Base-by-base conservation (phyloP, 2,113 vertebrate species). In the Formicarius rufipectus region DNA sequence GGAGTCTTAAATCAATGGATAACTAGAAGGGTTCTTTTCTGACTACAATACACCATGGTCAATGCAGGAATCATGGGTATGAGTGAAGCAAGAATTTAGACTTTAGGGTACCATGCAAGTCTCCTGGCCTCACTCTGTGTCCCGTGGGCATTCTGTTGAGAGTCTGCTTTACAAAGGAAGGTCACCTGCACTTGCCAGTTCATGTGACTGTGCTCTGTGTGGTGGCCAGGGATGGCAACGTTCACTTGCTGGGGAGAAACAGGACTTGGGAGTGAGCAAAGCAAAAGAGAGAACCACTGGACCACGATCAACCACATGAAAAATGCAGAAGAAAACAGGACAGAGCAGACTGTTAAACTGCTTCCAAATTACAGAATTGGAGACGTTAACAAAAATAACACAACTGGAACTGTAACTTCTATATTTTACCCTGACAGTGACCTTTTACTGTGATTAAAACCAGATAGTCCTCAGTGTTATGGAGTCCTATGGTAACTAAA, bases 251-350 rank as follows among this genome's bases (percentile, higher is more conserved):
- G 60, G 47, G 69, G 35, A 87, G 40, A 90, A 96, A 88, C 56
- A 33, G 80, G 69, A 79, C 87, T 84, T 64, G 87, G 84, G 60
- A 95, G 52, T 5, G 58, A 82, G 77, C 10, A 31, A 62, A 96
- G 84, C 91, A 84, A 73, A 81, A 84, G 77, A 2, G 0, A 91
- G 87, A 94, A 60, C 50, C 85, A 75, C 77, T 87, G 82, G 91
- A 84, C 84, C 40, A 80, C 67, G 10, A 23, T 6, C 84, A 93
- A 80, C 82, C 79, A 94, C 0, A 7, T 9, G 5, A 92, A 91
- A 88, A 94, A 88, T 40, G 83, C 83, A 90, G 92, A 78, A 74
- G 68, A 85, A 91, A 95, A 90, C 31, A 78, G 50, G 47, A 86
- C 0, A 0, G 42, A 72, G 84, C 64, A 79, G 80, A 75, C 37